These are phyloP conservation scores for Galeopterus variegatus DNA, from an alignment of 2,113 vertebrate species.

Conservation along the genomic window DNA sequence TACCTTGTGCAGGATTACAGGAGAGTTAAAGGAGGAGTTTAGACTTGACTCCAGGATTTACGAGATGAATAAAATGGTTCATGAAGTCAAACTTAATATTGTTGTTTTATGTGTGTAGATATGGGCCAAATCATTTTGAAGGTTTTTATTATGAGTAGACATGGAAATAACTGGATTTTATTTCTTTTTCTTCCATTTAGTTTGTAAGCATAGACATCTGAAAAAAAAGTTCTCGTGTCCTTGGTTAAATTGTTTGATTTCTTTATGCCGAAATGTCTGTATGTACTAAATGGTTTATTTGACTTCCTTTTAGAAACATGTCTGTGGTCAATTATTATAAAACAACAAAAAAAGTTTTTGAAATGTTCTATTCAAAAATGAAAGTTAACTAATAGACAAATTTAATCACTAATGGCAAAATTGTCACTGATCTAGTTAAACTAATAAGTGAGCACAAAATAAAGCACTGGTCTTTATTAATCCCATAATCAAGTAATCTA, in stretches of 20 bases:
- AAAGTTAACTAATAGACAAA: background rate
- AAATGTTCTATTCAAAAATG: slow-evolving; percentile 58
- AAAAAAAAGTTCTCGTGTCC: background rate
- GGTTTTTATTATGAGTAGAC: background rate
- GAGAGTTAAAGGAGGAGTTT: background rate
- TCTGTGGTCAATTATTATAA: background rate
- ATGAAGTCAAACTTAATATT: background rate
- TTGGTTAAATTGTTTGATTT: background rate
- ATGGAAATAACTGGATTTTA: slow-evolving; percentile 14
- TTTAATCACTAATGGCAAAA: slow-evolving; percentile 24
- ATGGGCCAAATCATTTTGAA: background rate
- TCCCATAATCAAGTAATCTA: slow-evolving; percentile 29
- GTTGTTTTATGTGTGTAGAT: background rate
- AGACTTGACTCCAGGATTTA: background rate
- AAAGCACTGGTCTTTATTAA: slow-evolving; percentile 29
- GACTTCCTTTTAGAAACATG: background rate
- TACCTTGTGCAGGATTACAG: background rate
- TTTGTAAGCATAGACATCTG: too few species aligned
- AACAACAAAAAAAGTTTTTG: background rate
- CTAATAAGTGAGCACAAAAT: slow-evolving; percentile 40
- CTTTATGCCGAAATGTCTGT: background rate
- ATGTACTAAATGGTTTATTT: background rate
- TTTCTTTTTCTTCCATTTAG: background rate
- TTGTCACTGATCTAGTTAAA: background rate
- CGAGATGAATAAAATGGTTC: background rate